Conservation (phyloP, 2,888 invertebrate species). For the Plebejus argus region DNA sequence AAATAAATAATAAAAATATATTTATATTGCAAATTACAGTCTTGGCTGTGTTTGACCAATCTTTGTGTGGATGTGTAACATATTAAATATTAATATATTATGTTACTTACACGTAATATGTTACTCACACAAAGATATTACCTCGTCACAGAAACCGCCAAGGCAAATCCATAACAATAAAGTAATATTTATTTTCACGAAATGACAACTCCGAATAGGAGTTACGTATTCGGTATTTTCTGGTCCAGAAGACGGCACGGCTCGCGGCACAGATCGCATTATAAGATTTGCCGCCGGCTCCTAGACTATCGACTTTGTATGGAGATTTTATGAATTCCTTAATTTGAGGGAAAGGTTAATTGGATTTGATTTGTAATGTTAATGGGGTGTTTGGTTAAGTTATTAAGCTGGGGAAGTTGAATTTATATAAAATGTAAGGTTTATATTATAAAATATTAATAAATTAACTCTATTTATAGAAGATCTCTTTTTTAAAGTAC, state of each 20-base stretch:
- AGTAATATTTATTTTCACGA: conserved; percentile 30
- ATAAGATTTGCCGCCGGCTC: conserved; percentile 54
- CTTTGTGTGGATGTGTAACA: too few species aligned
- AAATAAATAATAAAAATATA: too few species aligned
- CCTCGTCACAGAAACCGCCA: neutral
- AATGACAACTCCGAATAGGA: conserved; percentile 32
- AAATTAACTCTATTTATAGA: too few species aligned
- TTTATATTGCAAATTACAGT: too few species aligned
- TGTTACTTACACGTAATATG: too few species aligned
- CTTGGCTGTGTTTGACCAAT: too few species aligned
- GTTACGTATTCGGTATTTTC: conserved; percentile 58
- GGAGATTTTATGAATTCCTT: conserved; percentile 26
- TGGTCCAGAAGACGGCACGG: conserved; percentile 53
- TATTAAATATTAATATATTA: too few species aligned
- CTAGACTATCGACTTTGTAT: conserved; percentile 49
- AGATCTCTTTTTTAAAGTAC: too few species aligned
- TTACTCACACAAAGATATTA: neutral
- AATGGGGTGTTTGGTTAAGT: neutral
- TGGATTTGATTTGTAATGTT: conserved; percentile 18
- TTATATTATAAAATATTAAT: too few species aligned
- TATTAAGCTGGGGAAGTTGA: neutral
- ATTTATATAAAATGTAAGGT: too few species aligned
- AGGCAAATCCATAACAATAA: neutral
- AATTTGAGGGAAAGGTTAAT: conserved; percentile 21
- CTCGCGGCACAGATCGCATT: conserved; percentile 48